Base-by-base conservation (phyloP, 2,797 vertebrate genomes). In the Decapterus maruadsi region DNA sequence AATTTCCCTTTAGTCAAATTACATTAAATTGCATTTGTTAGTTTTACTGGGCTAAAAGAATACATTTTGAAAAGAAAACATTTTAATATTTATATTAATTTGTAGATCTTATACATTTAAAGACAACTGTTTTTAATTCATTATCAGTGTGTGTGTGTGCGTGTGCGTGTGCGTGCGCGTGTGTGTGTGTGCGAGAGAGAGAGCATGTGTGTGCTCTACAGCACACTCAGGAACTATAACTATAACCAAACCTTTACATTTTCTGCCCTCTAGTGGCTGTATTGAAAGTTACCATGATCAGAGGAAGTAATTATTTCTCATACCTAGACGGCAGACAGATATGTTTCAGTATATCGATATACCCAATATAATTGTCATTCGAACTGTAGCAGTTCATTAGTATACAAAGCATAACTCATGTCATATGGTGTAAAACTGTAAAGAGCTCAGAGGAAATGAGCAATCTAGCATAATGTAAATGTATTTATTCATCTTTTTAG, bases 221-320 rank as follows among this genome's bases (percentile, higher is more conserved):
- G 40, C 26, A 46, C 20, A 46, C n/a, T 1, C 14, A 55, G 12
- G 8, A 22, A 12, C 1, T 2, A 0, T 65, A 29, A 36, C 8
- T 2, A 0, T 65, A 22, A 36, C 8, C 34, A 90, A 86, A 65
- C 17, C 84, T 90, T 80, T 77, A 45, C 43, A 20, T 72, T 11
- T 68, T 7, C 17, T 51, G 80, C 76, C 90, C 84, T 87, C 92
- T 86, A 58, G 86, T 89, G 91, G 81, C 26, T 50, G 38, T 1
- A 29, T 12, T 26, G 1, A 70, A 19, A 26, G 8, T 45, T 71
- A 72, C 73, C 38, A 46, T 12, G 1, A 42, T 34, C 12, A 54
- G 11, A 57, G 16, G 22, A 36, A 0, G 34, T 36, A 36, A 36
- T 36, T 11, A 26, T 22, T 42, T 67, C 6, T 45, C 4, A n/a